A percentile compares a stretch with the other conserved stretches of the same genome.
phyloP scores from a whole-genome alignment of 2,888 invertebrate species.

The Orgyia antiqua region DNA sequence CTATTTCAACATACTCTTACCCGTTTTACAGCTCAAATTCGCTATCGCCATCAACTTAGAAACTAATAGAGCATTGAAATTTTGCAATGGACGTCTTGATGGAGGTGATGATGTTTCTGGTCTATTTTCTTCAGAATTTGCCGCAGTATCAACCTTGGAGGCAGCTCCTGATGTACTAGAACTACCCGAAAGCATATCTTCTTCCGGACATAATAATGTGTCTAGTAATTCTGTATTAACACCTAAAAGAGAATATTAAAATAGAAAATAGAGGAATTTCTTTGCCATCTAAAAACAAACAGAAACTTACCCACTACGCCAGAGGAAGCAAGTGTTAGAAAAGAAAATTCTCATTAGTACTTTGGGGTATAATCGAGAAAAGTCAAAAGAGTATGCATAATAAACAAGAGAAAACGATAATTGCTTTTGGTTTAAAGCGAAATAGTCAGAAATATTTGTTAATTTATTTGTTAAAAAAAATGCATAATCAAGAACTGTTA shows the following conservation, averaged over 20 bases:
- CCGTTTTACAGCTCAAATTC: constrained; percentile 89
- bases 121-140: constrained; percentile 31
- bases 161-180: constrained; percentile 10
- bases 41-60: constrained; percentile 91
- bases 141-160: constrained; percentile 14
- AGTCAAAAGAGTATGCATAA: too few relatives aligned
- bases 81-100: constrained; percentile 61
- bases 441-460: too few relatives aligned
- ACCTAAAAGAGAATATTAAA: constrained; percentile 73
- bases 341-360: constrained; percentile 6
- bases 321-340: constrained; percentile 3
- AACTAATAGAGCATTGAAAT: constrained; percentile 89
- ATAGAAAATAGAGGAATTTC: neutral
- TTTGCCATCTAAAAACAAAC: neutral
- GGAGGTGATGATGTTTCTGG: constrained; percentile 31
- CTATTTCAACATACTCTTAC: too few relatives aligned
- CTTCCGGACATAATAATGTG: constrained; percentile 83
- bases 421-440: too few relatives aligned
- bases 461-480: too few relatives aligned
- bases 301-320: constrained; percentile 10
- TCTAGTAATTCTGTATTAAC: constrained; percentile 90
- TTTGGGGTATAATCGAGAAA: too few relatives aligned
- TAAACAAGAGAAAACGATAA: too few relatives aligned
- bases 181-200: constrained; percentile 28
- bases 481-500: too few relatives aligned